Conservation (phyloP, 2,797 vertebrate species). For the Pipistrellus nathusii region DNA sequence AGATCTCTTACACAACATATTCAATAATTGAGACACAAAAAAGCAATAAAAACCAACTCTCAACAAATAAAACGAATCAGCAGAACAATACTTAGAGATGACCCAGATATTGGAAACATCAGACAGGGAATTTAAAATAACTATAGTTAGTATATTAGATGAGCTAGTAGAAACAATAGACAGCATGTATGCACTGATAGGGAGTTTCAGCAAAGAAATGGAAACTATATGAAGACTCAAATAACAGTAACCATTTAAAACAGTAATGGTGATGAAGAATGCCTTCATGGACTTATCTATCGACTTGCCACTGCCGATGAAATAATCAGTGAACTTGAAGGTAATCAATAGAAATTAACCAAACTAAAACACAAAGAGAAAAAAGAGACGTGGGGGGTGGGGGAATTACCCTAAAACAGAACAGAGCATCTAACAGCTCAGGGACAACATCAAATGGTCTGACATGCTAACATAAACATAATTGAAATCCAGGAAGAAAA, state of each 20-base stretch:
- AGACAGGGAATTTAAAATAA: conserved; percentile 25
- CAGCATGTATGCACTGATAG: neutral
- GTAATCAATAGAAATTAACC: neutral
- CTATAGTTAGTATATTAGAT: neutral
- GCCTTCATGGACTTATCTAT: neutral
- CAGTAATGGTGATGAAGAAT: neutral
- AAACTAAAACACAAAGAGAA: conserved; percentile 26
- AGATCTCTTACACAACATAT: neutral
- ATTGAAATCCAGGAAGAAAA: conserved; percentile 7
- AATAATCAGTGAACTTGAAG: neutral
- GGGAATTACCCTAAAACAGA: neutral
- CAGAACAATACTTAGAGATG: neutral
- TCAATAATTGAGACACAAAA: neutral
- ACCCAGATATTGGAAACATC: neutral
- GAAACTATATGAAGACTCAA: neutral
- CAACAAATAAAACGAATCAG: conserved; percentile 19
- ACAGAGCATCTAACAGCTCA: neutral
- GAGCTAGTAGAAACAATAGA: neutral
- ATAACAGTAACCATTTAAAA: conserved; percentile 13
- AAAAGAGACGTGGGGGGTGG: neutral
- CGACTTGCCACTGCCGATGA: neutral
- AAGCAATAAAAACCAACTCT: neutral
- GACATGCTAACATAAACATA: neutral
- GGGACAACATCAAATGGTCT: neutral
- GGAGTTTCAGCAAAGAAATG: conserved; percentile 42